These are phyloP conservation scores for Pseudomugil gertrudae DNA, from an alignment of 2,797 vertebrate species.

Conservation along the genomic window DNA sequence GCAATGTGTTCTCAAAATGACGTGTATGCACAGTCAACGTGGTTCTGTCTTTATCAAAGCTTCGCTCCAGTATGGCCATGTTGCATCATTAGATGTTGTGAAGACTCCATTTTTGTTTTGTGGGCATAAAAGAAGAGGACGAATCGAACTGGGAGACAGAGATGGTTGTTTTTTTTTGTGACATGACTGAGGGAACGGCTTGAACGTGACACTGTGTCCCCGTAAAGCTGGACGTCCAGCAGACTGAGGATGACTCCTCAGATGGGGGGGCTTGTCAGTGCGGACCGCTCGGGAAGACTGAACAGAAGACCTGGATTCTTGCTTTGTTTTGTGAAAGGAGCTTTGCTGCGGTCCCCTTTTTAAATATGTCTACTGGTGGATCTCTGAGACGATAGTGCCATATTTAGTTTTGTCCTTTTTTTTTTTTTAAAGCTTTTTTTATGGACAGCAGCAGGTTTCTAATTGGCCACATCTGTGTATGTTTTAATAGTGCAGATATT, in stretches of 20 bases:
- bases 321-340: constrained; percentile 22
- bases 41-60: constrained; percentile 69
- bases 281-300: constrained; percentile 39
- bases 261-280: constrained; percentile 40
- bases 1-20: constrained; percentile 67
- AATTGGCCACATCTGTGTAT: constrained; percentile 70
- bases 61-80: constrained; percentile 64
- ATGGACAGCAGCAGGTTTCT: constrained; percentile 75
- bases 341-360: constrained; percentile 50
- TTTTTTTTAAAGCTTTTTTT: constrained; percentile 53
- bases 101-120: constrained; percentile 32
- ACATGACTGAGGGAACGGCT: constrained; percentile 33
- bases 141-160: constrained; percentile 3
- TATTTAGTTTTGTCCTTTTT: constrained; percentile 69
- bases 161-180: constrained; percentile 6
- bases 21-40: constrained; percentile 71
- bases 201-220: constrained; percentile 26
- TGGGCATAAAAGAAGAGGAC: constrained; percentile 23
- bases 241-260: constrained; percentile 52
- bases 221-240: constrained; percentile 49
- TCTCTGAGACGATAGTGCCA: constrained; percentile 82
- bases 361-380: constrained; percentile 73
- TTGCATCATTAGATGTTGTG: constrained; percentile 41
- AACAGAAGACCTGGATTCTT: constrained; percentile 47
- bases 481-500: constrained; percentile 75